Conservation (phyloP, 1,140 invertebrate genomes). For the Lasioglossum baleicum region DNA sequence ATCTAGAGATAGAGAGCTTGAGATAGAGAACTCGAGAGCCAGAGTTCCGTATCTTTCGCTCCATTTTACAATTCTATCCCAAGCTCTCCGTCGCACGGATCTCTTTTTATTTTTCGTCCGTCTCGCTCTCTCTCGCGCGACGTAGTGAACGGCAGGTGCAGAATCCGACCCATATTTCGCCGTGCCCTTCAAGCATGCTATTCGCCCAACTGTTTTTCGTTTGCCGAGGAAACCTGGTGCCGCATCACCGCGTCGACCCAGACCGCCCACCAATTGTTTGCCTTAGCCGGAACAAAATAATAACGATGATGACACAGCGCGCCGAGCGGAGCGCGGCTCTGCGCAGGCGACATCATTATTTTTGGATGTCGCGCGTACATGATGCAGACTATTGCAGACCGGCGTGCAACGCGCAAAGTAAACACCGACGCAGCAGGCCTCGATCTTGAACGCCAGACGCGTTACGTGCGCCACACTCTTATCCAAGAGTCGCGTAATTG, state of each 20-base stretch:
- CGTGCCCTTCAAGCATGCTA: neutral
- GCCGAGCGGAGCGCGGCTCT: neutral
- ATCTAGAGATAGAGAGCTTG: too few species aligned
- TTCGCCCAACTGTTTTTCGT: neutral
- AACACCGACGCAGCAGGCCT: slow-evolving; percentile 36
- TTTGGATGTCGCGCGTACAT: slow-evolving; percentile 18
- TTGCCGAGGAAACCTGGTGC: slow-evolving; percentile 3
- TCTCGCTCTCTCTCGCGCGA: too few species aligned
- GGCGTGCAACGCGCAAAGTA: slow-evolving; percentile 16
- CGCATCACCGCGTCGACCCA: neutral
- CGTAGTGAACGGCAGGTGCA: slow-evolving; percentile 2
- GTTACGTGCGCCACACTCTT: slow-evolving; percentile 15
- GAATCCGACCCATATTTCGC: slow-evolving; percentile 30
- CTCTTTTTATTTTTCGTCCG: too few species aligned
- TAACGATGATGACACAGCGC: slow-evolving; percentile 1
- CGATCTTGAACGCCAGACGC: slow-evolving; percentile 39
- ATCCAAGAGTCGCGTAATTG: slow-evolving; percentile 24
- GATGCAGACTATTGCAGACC: neutral
- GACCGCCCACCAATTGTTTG: neutral
- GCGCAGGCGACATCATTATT: slow-evolving; percentile 14
- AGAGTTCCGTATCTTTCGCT: too few species aligned
- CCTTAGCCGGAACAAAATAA: slow-evolving; percentile 9
- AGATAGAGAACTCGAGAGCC: too few species aligned
- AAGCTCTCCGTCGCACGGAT: too few species aligned
- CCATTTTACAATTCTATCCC: too few species aligned